Evolutionary conservation across 2,888 invertebrate species (phyloP).

Genomic region (Emmelina monodactyla): DNA sequence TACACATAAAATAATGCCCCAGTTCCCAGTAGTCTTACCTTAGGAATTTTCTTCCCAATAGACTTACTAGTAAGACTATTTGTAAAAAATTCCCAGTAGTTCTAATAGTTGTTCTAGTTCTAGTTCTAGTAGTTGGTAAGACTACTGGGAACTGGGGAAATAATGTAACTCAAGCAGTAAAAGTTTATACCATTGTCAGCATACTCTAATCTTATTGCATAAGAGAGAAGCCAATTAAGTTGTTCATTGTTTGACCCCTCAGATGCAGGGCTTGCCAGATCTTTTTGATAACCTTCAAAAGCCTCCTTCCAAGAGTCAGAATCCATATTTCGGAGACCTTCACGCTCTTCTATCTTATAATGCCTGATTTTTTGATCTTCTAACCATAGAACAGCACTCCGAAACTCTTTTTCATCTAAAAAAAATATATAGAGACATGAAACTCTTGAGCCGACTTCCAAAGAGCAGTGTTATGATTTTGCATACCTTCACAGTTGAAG

Average conservation of each 20-base stretch:
- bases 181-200: conserved; percentile 79
- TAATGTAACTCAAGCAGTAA: no score
- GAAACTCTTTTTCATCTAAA: conserved; percentile 81
- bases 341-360: conserved; percentile 84
- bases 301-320: conserved; percentile 75
- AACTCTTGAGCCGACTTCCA: background rate
- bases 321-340: conserved; percentile 72
- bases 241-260: conserved; percentile 70
- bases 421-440: conserved; percentile 13
- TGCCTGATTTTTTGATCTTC: conserved; percentile 93
- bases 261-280: conserved; percentile 75
- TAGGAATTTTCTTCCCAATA: no score
- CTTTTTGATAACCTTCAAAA: conserved; percentile 77
- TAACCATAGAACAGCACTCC: conserved; percentile 85
- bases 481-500: conserved; percentile 74
- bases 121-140: no score
- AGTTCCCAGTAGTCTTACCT: background rate
- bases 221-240: conserved; percentile 85
- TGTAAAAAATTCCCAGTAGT: no score
- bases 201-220: conserved; percentile 85
- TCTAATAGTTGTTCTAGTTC: no score
- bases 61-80: no score
- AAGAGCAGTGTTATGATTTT: background rate
- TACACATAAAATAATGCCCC: background rate
- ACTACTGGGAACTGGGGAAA: no score